phyloP scores from a whole-genome alignment of 2,113 vertebrate genomes.

The Psettodes erumei region DNA sequence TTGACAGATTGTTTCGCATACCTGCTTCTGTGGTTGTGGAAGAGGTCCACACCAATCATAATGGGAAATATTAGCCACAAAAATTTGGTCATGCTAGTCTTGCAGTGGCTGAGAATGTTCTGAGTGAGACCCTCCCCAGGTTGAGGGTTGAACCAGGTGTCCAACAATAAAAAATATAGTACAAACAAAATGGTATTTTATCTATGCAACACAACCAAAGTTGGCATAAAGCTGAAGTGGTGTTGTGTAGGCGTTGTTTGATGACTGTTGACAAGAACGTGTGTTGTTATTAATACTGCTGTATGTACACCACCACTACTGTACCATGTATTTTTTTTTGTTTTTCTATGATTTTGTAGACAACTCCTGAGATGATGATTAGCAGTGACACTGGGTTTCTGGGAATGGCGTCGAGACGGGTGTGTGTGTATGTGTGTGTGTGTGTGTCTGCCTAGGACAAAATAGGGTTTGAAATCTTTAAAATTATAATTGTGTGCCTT shows the following conservation, averaged over 20 bases:
- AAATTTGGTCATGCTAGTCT: neutral
- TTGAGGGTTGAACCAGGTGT: neutral
- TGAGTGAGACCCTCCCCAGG: neutral
- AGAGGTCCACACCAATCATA: no score
- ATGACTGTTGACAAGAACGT: conserved; percentile 75
- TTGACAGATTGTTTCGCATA: neutral
- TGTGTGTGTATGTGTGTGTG: conserved; percentile 36
- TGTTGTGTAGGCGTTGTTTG: conserved; percentile 85
- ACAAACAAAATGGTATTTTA: conserved; percentile 36
- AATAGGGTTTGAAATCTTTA: conserved; percentile 75
- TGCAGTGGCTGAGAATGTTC: neutral
- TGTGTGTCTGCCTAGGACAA: conserved; percentile 12
- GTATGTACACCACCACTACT: conserved; percentile 69
- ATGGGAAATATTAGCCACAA: neutral
- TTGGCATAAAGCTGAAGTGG: conserved; percentile 81
- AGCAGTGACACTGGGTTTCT: conserved; percentile 50
- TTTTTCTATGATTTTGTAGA: conserved; percentile 62
- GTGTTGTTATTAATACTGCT: conserved; percentile 39
- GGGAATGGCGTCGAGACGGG: conserved; percentile 65
- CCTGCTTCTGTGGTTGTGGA: neutral
- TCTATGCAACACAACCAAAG: conserved; percentile 93
- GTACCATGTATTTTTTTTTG: conserved; percentile 77
- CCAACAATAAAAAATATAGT: neutral
- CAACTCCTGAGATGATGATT: conserved; percentile 78
- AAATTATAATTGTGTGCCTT: conserved; percentile 94